Conservation (phyloP, 2,797 vertebrate species). For the Antennarius maculatus region DNA sequence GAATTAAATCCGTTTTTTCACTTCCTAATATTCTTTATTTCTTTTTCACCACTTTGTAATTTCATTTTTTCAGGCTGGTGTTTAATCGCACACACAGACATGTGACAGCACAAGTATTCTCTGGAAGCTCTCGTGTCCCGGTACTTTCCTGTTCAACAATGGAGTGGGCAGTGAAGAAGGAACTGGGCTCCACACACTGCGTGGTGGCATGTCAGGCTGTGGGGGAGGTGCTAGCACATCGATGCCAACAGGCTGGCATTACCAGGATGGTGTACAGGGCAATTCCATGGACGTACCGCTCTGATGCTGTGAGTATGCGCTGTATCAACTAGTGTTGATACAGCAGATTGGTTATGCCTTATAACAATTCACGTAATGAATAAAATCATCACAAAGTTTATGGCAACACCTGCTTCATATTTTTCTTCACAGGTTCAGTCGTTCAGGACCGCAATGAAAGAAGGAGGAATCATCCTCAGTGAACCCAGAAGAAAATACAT, state of each 20-base stretch:
- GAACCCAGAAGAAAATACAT: constrained; percentile 88
- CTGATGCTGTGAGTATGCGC: constrained; percentile 73
- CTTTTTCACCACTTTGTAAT: no score
- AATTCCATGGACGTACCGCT: constrained; percentile 87
- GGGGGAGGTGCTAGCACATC: constrained; percentile 88
- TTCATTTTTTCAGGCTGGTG: constrained; percentile 79
- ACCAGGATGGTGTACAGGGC: constrained; percentile 86
- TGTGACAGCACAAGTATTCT: constrained; percentile 86
- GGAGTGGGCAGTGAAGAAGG: constrained; percentile 92
- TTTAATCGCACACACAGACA: constrained; percentile 86
- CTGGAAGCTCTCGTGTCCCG: constrained; percentile 70
- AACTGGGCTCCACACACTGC: constrained; percentile 85
- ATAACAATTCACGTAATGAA: no score
- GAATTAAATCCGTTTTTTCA: no score
- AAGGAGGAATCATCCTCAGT: constrained; percentile 85
- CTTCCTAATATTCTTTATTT: not conserved
- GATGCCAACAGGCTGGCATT: constrained; percentile 92
- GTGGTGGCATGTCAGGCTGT: constrained; percentile 88
- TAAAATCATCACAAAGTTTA: no score
- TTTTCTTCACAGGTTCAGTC: constrained; percentile 82
- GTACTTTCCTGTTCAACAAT: constrained; percentile 91
- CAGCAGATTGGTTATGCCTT: no score
- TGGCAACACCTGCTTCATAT: not conserved
- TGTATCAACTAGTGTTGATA: not conserved
- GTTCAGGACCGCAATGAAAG: constrained; percentile 86